Evolutionary conservation across 2,888 invertebrate genomes (phyloP).

Genomic region (Megalurothrips usitatus): DNA sequence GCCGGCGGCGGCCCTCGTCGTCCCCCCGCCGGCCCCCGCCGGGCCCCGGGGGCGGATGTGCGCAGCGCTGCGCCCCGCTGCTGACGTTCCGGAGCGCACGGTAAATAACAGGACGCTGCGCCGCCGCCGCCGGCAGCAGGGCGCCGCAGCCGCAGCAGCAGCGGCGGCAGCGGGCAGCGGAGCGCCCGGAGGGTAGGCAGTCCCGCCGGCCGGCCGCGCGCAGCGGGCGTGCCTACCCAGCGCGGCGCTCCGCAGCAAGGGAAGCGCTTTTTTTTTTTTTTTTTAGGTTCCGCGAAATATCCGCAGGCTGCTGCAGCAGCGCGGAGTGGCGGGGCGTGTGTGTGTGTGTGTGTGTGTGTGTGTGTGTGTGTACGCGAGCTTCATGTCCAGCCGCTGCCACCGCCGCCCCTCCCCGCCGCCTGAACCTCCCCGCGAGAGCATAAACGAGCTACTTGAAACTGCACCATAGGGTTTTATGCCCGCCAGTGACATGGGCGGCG

Average conservation of each 20-base stretch:
- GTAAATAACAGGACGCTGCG: not conserved
- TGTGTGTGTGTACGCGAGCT: too few species aligned
- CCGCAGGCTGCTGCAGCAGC: too few species aligned
- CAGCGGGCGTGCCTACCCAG: too few species aligned
- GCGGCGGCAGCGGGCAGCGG: not conserved
- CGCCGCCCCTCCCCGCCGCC: not conserved
- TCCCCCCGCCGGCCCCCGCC: not conserved
- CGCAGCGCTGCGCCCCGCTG: not conserved
- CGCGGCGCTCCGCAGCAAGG: too few species aligned
- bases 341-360: too few species aligned
- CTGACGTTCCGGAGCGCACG: not conserved
- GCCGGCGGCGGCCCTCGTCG: not conserved
- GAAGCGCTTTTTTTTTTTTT: too few species aligned
- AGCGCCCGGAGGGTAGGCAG: too few species aligned
- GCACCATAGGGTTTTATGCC: slow-evolving; percentile 22
- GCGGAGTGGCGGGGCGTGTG: too few species aligned
- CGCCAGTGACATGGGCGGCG: not conserved
- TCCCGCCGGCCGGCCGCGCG: too few species aligned
- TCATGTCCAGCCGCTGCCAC: not conserved
- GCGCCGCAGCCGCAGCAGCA: too few species aligned
- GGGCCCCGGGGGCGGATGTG: not conserved
- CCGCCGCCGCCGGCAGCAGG: not conserved
- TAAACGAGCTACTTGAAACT: slow-evolving; percentile 14
- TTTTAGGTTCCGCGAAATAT: too few species aligned
- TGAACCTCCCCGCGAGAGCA: not conserved